Base-by-base conservation (phyloP, 2,113 vertebrate genomes). In the Actenoides lindsayi region DNA sequence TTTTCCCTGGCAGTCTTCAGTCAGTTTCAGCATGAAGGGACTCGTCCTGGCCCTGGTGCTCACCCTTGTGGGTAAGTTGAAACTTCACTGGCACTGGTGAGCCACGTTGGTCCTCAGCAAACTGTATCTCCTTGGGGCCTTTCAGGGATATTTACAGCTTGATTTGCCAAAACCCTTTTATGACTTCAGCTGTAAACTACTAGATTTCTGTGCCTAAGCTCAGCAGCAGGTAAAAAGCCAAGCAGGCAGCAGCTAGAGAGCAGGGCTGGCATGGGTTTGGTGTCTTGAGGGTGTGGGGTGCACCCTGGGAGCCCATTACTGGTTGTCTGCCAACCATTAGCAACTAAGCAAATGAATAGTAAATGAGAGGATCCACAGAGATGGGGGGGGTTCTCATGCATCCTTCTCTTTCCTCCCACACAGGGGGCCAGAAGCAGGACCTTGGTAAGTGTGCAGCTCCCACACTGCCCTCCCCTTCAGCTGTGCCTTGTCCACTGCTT, bases 1-100 rank as follows among this genome's bases (percentile, higher is more conserved):
- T n/a, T 65, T 86, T 35, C 33, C 39, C 53, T 10, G n/a, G 50
- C 30, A 68, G 37, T 4, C 37, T 68, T 80, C 94, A 97, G 78
- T 97, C 27, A 46, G 89, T 94, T 88, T 90, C 86, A 97, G 80
- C 94, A 99, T 99, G 99, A 99, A 95, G 97, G 96, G 59, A 91
- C 89, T 99, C 95, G 94, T 98, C 89, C 97, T 99, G 74, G 95
- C 97, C 59, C 79, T 97, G 94, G 48, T 70, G 63, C 28, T 97
- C 54, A 0, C 93, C 51, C 44, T 97, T 0, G 97, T 76, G 81
- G 97, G 96, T 97, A 97, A 97, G 97, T 94, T 13, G 30, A 78
- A 79, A 24, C 81, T 90, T 87, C 73, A 41, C 17, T 57, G 54
- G 27, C 30, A 10, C 33, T 30, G 77, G 51, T 0, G 18, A 87